These are phyloP conservation scores for Noctuana brunneofusca DNA, from an alignment of 2,888 invertebrate genomes.

Conservation along the genomic window DNA sequence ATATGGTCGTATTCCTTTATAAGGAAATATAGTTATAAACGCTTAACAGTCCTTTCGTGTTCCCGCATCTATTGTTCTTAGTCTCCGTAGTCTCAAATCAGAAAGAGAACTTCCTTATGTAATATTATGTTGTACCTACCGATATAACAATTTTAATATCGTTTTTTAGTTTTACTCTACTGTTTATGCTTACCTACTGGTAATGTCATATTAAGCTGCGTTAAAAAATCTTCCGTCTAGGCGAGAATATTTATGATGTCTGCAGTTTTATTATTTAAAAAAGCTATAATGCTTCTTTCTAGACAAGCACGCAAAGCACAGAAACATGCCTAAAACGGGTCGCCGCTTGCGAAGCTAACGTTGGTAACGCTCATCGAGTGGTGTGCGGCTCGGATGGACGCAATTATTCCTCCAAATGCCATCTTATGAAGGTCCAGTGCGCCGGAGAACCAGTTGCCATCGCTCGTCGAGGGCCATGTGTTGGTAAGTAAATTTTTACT, in stretches of 20 bases:
- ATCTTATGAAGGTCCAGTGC: slow-evolving; percentile 90
- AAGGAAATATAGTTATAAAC: slow-evolving; percentile 44
- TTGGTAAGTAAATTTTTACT: slow-evolving; percentile 76
- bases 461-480: slow-evolving; percentile 89
- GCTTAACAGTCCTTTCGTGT: slow-evolving; percentile 29
- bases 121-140: slow-evolving; percentile 3
- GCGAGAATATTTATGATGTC: too few species aligned
- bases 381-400: slow-evolving; percentile 92
- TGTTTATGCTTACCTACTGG: too few species aligned
- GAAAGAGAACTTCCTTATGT: slow-evolving; percentile 18
- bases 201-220: too few species aligned
- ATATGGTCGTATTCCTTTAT: slow-evolving; percentile 44
- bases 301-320: slow-evolving; percentile 48
- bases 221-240: too few species aligned
- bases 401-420: slow-evolving; percentile 92
- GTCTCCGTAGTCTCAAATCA: slow-evolving; percentile 19
- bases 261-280: too few species aligned
- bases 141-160: slow-evolving; percentile 2
- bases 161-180: too few species aligned
- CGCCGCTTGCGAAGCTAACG: slow-evolving; percentile 69
- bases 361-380: slow-evolving; percentile 66
- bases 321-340: slow-evolving; percentile 62
- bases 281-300: slow-evolving; percentile 27
- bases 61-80: slow-evolving; percentile 39
- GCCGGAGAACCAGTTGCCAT: slow-evolving; percentile 87